Conservation (phyloP, 2,113 vertebrate species). For the Epinephelus moara region DNA sequence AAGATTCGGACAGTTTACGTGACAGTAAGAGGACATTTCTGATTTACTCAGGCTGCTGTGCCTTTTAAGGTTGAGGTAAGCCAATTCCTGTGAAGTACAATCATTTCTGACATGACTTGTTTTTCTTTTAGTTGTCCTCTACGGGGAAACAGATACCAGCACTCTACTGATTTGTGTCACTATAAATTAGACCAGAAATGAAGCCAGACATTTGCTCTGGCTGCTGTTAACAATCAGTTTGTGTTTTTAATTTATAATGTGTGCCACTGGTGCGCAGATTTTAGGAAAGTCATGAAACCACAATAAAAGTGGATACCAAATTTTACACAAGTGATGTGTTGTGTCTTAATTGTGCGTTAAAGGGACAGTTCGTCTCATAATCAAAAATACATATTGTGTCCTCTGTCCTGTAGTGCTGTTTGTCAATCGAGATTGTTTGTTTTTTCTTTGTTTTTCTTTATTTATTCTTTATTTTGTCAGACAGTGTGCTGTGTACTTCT, state of each 20-base stretch:
- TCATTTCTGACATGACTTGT: slow-evolving; percentile 66
- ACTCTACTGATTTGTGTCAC: slow-evolving; percentile 45
- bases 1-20: background rate
- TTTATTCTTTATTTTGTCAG: too few relatives aligned
- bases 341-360: background rate
- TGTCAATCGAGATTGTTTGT: too few relatives aligned
- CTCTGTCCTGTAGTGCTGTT: too few relatives aligned
- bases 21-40: slow-evolving; percentile 36
- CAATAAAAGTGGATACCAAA: slow-evolving; percentile 73
- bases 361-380: too few relatives aligned
- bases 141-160: slow-evolving; percentile 72
- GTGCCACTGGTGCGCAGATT: slow-evolving; percentile 52
- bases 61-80: slow-evolving; percentile 62
- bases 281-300: slow-evolving; percentile 55
- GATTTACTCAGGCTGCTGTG: slow-evolving; percentile 63
- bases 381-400: too few relatives aligned
- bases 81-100: slow-evolving; percentile 83
- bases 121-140: slow-evolving; percentile 54
- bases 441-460: too few relatives aligned
- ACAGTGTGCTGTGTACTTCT: too few relatives aligned
- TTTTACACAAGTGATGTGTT: slow-evolving; percentile 37
- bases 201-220: slow-evolving; percentile 31
- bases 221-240: slow-evolving; percentile 56
- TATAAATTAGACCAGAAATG: slow-evolving; percentile 21
- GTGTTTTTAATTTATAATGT: slow-evolving; percentile 64